Conservation (phyloP, 1,140 invertebrate species). For the Diorhabda sublineata region DNA sequence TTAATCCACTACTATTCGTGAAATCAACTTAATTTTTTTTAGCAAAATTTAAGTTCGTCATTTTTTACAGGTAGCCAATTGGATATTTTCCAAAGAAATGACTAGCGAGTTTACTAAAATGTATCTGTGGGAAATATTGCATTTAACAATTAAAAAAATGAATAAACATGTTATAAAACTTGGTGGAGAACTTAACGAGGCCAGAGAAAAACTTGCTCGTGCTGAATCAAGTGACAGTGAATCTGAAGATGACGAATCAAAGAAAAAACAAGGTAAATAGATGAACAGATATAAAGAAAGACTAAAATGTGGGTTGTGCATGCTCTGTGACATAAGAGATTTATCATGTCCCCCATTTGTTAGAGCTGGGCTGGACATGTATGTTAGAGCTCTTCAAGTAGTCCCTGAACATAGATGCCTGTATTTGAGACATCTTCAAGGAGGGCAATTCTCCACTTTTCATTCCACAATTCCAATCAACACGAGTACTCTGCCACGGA, state of each 20-base stretch:
- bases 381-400: no score
- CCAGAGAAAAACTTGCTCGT: conserved; percentile 75
- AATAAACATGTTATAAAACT: conserved; percentile 90
- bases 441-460: no score
- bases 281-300: no score
- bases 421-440: no score
- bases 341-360: no score
- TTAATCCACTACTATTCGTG: background rate
- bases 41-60: background rate
- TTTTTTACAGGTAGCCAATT: conserved; percentile 64
- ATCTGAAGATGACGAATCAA: conserved; percentile 63
- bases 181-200: conserved; percentile 76
- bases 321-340: no score
- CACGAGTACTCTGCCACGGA: no score
- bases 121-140: conserved; percentile 97
- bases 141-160: conserved; percentile 94
- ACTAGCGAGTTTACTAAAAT: conserved; percentile 87
- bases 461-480: no score
- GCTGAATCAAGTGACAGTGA: conserved; percentile 73
- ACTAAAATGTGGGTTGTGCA: no score
- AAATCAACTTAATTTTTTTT: no score
- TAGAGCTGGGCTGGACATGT: no score
- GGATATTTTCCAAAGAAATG: conserved; percentile 99
- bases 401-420: no score
- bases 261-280: conserved; percentile 48